Conservation (phyloP, 2,888 invertebrate genomes). For the Volucella bombylans region DNA sequence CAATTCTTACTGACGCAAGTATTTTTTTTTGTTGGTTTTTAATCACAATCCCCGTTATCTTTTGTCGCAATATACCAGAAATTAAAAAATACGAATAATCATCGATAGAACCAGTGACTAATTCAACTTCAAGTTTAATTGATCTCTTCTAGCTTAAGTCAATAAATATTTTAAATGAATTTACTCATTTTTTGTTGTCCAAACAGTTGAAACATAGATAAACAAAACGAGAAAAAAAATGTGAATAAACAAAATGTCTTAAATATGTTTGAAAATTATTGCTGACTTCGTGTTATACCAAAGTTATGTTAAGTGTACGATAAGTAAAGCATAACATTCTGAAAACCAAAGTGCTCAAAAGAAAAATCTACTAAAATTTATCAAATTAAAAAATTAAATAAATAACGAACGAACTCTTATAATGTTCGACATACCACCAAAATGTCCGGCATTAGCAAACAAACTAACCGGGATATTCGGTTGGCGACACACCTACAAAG, state of each 20-base stretch:
- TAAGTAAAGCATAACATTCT: constrained; percentile 42
- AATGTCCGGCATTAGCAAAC: constrained; percentile 90
- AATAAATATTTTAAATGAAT: too few relatives aligned
- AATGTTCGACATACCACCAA: constrained; percentile 86
- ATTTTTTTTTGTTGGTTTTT: too few relatives aligned
- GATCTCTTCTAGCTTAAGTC: too few relatives aligned
- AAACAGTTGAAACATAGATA: background rate
- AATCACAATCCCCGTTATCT: too few relatives aligned
- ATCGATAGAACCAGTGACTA: too few relatives aligned
- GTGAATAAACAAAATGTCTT: constrained; percentile 49
- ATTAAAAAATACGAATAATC: too few relatives aligned
- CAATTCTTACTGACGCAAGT: too few relatives aligned
- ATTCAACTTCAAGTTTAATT: too few relatives aligned
- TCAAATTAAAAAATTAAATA: constrained; percentile 15
- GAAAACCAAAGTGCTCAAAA: constrained; percentile 43
- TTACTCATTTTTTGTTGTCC: background rate
- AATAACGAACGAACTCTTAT: constrained; percentile 5
- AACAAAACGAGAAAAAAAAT: constrained; percentile 41
- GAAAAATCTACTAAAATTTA: constrained; percentile 29
- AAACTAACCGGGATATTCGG: constrained; percentile 90
- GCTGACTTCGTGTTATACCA: constrained; percentile 47
- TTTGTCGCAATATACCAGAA: too few relatives aligned
- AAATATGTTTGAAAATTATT: constrained; percentile 7
- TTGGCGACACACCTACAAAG: constrained; percentile 91
- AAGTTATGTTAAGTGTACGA: constrained; percentile 61